Percentiles rank a stretch among this genome's conserved stretches.
These are phyloP conservation scores for Aspidoscelis tigris DNA, from an alignment of 2,113 vertebrate genomes.

Conservation along the genomic window DNA sequence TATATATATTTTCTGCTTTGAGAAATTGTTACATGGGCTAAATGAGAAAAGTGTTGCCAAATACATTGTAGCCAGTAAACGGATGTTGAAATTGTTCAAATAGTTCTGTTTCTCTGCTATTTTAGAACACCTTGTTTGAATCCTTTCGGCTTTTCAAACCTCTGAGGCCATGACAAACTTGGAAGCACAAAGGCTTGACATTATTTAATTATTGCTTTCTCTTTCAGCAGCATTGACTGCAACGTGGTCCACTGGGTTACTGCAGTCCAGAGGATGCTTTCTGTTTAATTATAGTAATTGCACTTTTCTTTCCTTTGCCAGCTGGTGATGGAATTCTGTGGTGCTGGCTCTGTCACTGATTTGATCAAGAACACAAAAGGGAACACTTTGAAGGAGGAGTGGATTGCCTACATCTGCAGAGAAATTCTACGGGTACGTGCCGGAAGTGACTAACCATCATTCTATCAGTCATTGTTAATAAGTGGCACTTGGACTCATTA, in stretches of 20 bases:
- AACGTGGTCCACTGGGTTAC: not conserved
- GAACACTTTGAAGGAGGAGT: slow-evolving; percentile 97
- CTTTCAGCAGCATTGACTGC: fast-evolving
- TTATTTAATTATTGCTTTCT: not conserved
- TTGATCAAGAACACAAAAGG: slow-evolving; percentile 99
- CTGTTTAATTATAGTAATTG: slow-evolving; percentile 17
- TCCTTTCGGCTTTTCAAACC: slow-evolving; percentile 21
- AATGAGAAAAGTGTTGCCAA: not conserved
- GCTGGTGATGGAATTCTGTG: slow-evolving; percentile 99
- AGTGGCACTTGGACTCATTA: not conserved
- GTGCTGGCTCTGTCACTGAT: slow-evolving; percentile 95
- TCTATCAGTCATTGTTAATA: fast-evolving
- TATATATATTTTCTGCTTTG: not conserved
- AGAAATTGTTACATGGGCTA: not conserved
- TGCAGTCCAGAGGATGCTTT: not conserved
- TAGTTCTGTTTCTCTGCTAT: not conserved
- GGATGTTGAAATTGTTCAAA: not conserved
- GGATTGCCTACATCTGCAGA: slow-evolving; percentile 98
- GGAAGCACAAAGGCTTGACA: not conserved
- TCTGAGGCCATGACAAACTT: not conserved
- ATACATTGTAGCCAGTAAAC: not conserved
- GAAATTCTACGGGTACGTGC: slow-evolving; percentile 92
- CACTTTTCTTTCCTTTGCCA: slow-evolving; percentile 66
- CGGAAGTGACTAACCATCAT: not conserved
- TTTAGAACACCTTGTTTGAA: slow-evolving; percentile 4